Conservation (phyloP, 2,888 invertebrate species). For the Dorcus hopei region DNA sequence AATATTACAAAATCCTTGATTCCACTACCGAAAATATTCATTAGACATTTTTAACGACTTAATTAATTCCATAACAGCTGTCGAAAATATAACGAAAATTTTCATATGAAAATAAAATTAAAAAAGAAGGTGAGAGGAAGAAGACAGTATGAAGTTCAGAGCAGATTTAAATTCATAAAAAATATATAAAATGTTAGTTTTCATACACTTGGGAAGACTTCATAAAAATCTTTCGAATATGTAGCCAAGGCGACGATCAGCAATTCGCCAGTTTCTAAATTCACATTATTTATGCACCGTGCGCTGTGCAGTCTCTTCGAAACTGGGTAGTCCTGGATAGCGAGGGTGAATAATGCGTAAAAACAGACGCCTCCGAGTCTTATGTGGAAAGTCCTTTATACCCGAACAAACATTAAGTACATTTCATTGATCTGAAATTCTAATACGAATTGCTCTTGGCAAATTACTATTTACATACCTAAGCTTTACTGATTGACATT, state of each 20-base stretch:
- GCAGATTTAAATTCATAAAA: too few species aligned
- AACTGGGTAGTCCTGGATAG: conserved; percentile 28
- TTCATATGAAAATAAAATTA: too few species aligned
- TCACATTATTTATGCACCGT: conserved; percentile 31
- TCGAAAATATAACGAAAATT: too few species aligned
- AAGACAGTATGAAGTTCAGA: too few species aligned
- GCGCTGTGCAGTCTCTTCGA: conserved; percentile 15
- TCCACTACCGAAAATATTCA: too few species aligned
- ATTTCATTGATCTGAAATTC: conserved; percentile 19
- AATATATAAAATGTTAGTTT: too few species aligned
- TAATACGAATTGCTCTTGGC: conserved; percentile 12
- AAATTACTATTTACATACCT: conserved; percentile 8
- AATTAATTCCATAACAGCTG: too few species aligned
- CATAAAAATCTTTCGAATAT: conserved; percentile 2
- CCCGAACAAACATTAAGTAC: conserved; percentile 13
- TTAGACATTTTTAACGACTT: too few species aligned
- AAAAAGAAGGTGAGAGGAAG: too few species aligned
- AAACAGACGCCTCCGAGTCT: conserved; percentile 19
- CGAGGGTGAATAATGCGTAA: conserved; percentile 30
- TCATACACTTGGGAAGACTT: background rate
- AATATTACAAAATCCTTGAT: too few species aligned
- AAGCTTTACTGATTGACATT: background rate
- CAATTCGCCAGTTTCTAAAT: conserved; percentile 8
- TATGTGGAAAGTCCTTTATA: conserved; percentile 8
- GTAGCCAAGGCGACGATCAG: conserved; percentile 1